Percentiles rank a stretch among this genome's conserved stretches.
Evolutionary conservation across 2,888 invertebrate species (phyloP).

Genomic region (Nomada ferruginata): DNA sequence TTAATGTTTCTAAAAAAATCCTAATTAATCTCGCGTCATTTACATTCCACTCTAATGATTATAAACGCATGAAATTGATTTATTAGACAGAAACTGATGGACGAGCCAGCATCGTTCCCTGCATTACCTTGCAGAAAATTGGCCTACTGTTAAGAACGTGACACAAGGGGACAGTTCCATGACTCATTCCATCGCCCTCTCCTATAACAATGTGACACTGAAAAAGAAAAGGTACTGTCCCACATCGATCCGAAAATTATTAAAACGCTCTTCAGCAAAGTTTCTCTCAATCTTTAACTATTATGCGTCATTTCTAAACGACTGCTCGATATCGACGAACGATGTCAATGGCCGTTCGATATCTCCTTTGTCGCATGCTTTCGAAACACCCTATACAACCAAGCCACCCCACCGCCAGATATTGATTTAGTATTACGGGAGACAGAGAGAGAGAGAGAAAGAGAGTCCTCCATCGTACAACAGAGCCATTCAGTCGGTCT

Average conservation of each 20-base stretch:
- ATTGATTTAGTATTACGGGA: conserved; percentile 82
- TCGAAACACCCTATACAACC: conserved; percentile 76
- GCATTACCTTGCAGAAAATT: conserved; percentile 47
- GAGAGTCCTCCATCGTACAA: conserved; percentile 66
- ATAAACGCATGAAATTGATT: conserved; percentile 35
- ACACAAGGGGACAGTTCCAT: conserved; percentile 35
- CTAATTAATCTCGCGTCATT: conserved; percentile 19
- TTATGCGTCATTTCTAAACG: neutral
- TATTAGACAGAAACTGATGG: conserved; percentile 37
- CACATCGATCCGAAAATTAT: neutral
- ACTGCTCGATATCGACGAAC: conserved; percentile 14
- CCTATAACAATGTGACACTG: conserved; percentile 9
- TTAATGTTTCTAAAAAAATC: conserved; percentile 1
- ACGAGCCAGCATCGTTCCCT: neutral
- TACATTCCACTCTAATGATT: neutral
- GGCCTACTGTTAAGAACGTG: conserved; percentile 10
- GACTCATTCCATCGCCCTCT: conserved; percentile 34
- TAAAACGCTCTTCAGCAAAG: no score
- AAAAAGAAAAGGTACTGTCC: neutral
- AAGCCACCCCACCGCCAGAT: conserved; percentile 76
- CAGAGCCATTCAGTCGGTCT: conserved; percentile 69
- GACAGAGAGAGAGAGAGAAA: conserved; percentile 25
- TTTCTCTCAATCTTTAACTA: neutral
- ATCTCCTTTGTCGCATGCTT: conserved; percentile 60
- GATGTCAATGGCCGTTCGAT: conserved; percentile 63